These are phyloP conservation scores for Astreopora myriophthalma DNA, from an alignment of 64 coral and sea anemone species.

Conservation along the genomic window DNA sequence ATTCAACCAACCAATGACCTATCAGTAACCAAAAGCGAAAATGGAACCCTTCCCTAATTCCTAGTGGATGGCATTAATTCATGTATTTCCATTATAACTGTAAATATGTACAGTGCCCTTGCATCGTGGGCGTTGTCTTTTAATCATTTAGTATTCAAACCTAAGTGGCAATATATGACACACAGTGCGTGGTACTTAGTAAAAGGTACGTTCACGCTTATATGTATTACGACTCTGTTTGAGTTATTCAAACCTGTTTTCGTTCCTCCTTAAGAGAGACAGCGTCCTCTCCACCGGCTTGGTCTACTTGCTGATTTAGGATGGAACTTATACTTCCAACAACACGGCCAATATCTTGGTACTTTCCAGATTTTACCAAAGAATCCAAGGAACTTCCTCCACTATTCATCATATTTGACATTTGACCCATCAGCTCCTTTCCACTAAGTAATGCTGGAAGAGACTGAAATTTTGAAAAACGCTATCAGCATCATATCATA, in stretches of 20 bases:
- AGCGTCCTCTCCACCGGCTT: background rate
- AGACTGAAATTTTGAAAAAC: conserved; percentile 10
- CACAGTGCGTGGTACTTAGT: too few relatives aligned
- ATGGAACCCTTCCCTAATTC: too few relatives aligned
- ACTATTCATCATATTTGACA: conserved; percentile 41
- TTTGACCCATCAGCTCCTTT: conserved; percentile 27
- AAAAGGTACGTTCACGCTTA: too few relatives aligned
- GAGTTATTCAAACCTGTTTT: conserved; percentile 1
- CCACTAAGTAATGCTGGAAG: conserved; percentile 6
- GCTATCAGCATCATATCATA: too few relatives aligned
- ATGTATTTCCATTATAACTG: too few relatives aligned
- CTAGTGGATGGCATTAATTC: too few relatives aligned
- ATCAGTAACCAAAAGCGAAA: too few relatives aligned
- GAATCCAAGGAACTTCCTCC: conserved; percentile 15
- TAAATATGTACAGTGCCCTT: too few relatives aligned
- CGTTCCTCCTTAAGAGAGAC: background rate
- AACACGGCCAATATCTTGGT: conserved; percentile 22
- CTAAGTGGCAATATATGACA: too few relatives aligned
- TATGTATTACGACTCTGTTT: too few relatives aligned
- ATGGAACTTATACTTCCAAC: conserved; percentile 63
- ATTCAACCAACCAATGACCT: background rate
- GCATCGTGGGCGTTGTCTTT: too few relatives aligned
- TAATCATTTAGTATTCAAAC: too few relatives aligned
- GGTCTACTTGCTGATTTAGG: conserved; percentile 48
- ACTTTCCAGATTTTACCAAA: conserved; percentile 54